Evolutionary conservation across 1,140 invertebrate species (phyloP).

Genomic region (Drosophila kohkoa): DNA sequence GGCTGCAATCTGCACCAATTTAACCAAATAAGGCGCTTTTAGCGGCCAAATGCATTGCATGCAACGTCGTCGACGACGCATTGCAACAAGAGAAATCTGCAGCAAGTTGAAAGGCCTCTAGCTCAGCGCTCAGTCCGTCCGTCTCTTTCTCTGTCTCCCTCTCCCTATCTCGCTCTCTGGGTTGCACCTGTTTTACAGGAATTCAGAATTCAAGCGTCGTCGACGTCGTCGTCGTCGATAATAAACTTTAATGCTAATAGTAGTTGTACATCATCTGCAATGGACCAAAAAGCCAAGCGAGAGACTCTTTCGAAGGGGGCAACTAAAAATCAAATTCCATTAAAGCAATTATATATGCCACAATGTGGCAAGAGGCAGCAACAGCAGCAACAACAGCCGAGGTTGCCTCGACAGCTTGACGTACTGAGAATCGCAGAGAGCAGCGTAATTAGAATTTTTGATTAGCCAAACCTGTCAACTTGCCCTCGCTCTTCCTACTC

Average conservation of each 20-base stretch:
- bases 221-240: constrained; percentile 74
- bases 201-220: constrained; percentile 71
- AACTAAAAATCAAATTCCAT: constrained; percentile 78
- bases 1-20: constrained; percentile 78
- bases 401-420: constrained; percentile 25
- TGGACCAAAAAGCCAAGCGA: constrained; percentile 67
- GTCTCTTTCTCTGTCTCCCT: background rate
- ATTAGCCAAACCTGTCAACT: constrained; percentile 37
- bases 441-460: constrained; percentile 57
- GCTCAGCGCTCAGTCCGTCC: constrained; percentile 11
- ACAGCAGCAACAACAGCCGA: constrained; percentile 2
- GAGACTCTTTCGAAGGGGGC: background rate
- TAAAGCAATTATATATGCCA: constrained; percentile 75
- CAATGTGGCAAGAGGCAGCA: constrained; percentile 1
- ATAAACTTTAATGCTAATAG: constrained; percentile 84
- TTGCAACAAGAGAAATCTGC: constrained; percentile 67
- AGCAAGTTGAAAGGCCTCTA: constrained; percentile 75
- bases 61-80: constrained; percentile 54
- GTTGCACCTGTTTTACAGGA: constrained; percentile 82
- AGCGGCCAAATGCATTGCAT: constrained; percentile 80
- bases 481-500: background rate
- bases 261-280: constrained; percentile 81
- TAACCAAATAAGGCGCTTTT: constrained; percentile 83
- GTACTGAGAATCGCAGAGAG: constrained; percentile 59
- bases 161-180: background rate